A percentile compares a stretch with the other conserved stretches of the same genome.
Evolutionary conservation across 1,140 invertebrate species (phyloP).

Genomic region (Drosophila burlai): DNA sequence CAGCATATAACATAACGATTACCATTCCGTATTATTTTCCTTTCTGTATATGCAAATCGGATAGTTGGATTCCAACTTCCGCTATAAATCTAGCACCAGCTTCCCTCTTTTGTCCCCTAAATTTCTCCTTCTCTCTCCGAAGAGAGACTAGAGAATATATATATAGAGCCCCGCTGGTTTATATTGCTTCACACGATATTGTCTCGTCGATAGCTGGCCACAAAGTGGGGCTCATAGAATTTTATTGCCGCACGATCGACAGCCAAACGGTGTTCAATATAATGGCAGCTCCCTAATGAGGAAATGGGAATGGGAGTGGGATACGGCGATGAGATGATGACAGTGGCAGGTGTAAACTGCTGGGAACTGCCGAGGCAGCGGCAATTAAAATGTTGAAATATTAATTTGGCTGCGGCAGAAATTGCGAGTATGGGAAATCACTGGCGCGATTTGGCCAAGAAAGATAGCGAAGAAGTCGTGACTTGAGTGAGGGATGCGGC

Average conservation of each 20-base stretch:
- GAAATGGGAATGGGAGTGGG: slow-evolving; percentile 19
- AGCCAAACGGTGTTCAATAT: slow-evolving; percentile 74
- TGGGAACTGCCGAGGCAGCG: slow-evolving; percentile 18
- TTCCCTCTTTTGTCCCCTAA: slow-evolving; percentile 8
- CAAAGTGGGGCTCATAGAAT: slow-evolving; percentile 69
- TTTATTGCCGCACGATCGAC: slow-evolving; percentile 80
- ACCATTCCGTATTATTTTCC: not conserved
- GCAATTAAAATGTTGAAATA: slow-evolving; percentile 66
- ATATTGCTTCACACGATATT: slow-evolving; percentile 77
- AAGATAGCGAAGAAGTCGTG: slow-evolving; percentile 51
- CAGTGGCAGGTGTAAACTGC: slow-evolving; percentile 60
- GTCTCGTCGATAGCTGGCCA: slow-evolving; percentile 62
- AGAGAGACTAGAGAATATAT: not conserved
- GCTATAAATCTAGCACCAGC: slow-evolving; percentile 39
- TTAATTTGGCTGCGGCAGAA: slow-evolving; percentile 44
- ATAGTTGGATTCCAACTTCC: slow-evolving; percentile 40
- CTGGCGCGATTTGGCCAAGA: slow-evolving; percentile 34
- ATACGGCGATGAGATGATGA: slow-evolving; percentile 29
- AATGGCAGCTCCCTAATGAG: slow-evolving; percentile 61
- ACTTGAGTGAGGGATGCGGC: slow-evolving; percentile 39
- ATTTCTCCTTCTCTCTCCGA: slow-evolving; percentile 10
- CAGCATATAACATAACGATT: not conserved
- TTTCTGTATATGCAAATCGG: slow-evolving; percentile 43
- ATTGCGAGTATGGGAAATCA: slow-evolving; percentile 46
- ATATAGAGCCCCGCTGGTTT: slow-evolving; percentile 25